Conservation (phyloP, 30 jellyfish, hydroid and myxozoan genomes). For the Turritopsis dohrnii region DNA sequence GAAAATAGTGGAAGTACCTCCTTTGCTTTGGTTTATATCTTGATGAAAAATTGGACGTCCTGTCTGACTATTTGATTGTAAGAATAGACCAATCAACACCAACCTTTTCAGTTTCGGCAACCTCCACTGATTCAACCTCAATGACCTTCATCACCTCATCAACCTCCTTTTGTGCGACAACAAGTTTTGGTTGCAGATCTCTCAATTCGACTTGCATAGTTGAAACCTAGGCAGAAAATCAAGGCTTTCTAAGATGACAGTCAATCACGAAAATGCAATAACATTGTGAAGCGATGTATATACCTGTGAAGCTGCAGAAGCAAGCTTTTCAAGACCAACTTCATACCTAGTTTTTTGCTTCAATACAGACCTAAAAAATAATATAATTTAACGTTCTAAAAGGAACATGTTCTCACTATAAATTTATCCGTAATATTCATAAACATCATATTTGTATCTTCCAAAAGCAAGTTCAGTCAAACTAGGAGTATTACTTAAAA, state of each 20-base stretch:
- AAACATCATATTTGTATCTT: no score
- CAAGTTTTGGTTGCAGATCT: constrained; percentile 94
- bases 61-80: no score
- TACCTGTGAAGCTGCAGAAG: constrained; percentile 98
- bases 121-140: constrained; percentile 96
- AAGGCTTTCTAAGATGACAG: neutral
- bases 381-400: neutral
- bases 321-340: constrained; percentile 90
- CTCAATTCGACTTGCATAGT: constrained; percentile 86
- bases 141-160: constrained; percentile 91
- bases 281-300: neutral
- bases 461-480: no score
- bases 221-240: constrained; percentile 55
- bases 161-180: constrained; percentile 94
- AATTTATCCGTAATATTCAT: neutral
- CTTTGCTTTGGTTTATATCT: neutral
- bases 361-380: constrained; percentile 73
- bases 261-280: neutral
- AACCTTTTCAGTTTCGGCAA: constrained; percentile 98
- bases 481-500: no score
- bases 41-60: no score
- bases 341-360: constrained; percentile 84
- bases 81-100: no score
- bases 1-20: neutral
- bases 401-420: neutral